Base-by-base conservation (phyloP, 2,797 vertebrate genomes). In the Peromyscus eremicus region DNA sequence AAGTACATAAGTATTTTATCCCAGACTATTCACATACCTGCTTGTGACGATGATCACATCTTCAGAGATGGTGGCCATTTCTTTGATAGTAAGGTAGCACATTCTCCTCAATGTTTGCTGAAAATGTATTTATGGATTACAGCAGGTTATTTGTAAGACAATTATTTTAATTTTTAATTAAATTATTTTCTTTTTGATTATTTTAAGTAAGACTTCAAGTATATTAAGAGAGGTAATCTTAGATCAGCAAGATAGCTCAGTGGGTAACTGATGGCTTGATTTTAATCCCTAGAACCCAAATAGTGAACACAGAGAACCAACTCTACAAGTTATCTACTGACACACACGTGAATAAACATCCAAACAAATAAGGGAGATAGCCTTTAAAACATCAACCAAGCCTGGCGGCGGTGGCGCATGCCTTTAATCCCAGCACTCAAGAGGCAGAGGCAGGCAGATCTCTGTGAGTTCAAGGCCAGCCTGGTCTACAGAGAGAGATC, bases 41-140 rank as follows among this genome's bases (percentile, higher is more conserved):
- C 99, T 99, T 14, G 99, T 99, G 94, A 99, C 99, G 71, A 99
- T 99, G 98, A 99, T 99, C 95, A 99, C 99, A 43, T 99, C 99
- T 98, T 99, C 99, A 10, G 99, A 99, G 97, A 99, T 99, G 97
- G 99, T 99, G 79, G 99, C 99, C 99, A 99, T 99, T 99, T 99
- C 99, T 96, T 99, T 99, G 98, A 99, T 99, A 0, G 99, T 99
- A 64, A 99, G 98, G 98, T 99, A 99, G 96, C 99, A 99, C 99
- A 99, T 99, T 97, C 99, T 99, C 94, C 99, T 98, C 91, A 99
- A 98, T 49, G 99, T 99, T 99, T 99, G 99, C 99, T 99, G 97
- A 94, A 75, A 95, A 97, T 68, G 88, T 75, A 95, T 94, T 96
- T 90, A 93, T 12, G 92, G 89, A 97, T 96, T 46, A 21, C 77